phyloP scores from a whole-genome alignment of 2,888 invertebrate species.

The Noctuana brunneofusca region DNA sequence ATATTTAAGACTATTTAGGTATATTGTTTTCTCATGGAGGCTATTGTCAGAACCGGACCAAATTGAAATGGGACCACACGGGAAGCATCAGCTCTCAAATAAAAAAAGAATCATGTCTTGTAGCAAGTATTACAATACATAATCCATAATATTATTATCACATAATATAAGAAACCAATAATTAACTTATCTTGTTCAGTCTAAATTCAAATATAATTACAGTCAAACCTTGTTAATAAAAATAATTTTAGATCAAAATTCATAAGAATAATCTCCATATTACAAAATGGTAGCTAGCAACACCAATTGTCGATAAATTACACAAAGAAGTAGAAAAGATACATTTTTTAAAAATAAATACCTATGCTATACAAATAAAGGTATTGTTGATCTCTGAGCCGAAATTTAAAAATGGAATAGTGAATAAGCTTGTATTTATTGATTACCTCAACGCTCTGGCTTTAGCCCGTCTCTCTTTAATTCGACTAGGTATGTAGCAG shows the following conservation, averaged over 20 bases:
- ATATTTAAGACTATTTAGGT: too few species aligned
- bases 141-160: too few species aligned
- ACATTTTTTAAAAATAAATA: background rate
- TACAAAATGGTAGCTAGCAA: background rate
- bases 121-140: too few species aligned
- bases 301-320: background rate
- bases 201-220: background rate
- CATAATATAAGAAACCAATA: too few species aligned
- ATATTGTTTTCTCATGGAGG: too few species aligned
- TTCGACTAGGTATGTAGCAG: conserved; percentile 87
- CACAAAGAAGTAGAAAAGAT: background rate
- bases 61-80: too few species aligned
- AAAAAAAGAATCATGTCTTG: too few species aligned
- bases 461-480: conserved; percentile 89
- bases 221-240: background rate
- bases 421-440: conserved; percentile 13
- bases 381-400: background rate
- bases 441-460: conserved; percentile 82
- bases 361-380: background rate
- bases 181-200: too few species aligned
- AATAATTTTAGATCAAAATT: background rate
- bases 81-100: too few species aligned
- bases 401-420: conserved; percentile 13
- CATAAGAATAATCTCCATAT: background rate
- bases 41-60: too few species aligned